phyloP scores from a whole-genome alignment of 2,113 vertebrate genomes.

The Vulpes ferrilata region DNA sequence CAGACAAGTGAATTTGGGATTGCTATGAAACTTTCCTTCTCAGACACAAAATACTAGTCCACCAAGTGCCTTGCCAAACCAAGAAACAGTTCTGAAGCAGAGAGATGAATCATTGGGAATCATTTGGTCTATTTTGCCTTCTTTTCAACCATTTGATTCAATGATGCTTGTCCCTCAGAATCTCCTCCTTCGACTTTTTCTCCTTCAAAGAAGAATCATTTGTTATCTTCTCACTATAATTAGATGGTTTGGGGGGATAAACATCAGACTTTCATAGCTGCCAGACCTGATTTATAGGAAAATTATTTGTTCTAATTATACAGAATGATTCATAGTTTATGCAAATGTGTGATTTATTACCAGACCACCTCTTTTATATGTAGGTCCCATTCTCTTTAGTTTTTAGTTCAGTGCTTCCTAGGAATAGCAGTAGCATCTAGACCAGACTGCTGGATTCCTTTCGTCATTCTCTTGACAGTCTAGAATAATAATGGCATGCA shows the following conservation, averaged over 20 bases:
- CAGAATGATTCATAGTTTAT: conserved; percentile 74
- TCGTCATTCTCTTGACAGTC: not conserved
- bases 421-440: conserved; percentile 29
- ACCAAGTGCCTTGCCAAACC: conserved; percentile 7
- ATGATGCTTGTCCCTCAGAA: not conserved
- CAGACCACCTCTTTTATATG: conserved; percentile 53
- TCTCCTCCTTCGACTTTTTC: conserved; percentile 24
- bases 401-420: conserved; percentile 62
- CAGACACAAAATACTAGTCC: conserved; percentile 3
- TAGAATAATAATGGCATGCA: not conserved
- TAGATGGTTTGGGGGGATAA: conserved; percentile 61
- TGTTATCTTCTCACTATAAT: conserved; percentile 54
- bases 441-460: conserved; percentile 24
- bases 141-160: conserved; percentile 45
- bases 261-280: conserved; percentile 67
- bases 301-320: conserved; percentile 77
- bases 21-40: conserved; percentile 30
- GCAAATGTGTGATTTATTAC: conserved; percentile 77
- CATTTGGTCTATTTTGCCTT: conserved; percentile 25
- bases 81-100: conserved; percentile 17
- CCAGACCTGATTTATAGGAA: conserved; percentile 71
- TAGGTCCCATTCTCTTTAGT: conserved; percentile 58
- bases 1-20: not conserved
- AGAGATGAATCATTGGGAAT: conserved; percentile 52
- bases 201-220: conserved; percentile 68